Conservation (phyloP, 2,888 invertebrate species). For the Lasioglossum pauxillum region DNA sequence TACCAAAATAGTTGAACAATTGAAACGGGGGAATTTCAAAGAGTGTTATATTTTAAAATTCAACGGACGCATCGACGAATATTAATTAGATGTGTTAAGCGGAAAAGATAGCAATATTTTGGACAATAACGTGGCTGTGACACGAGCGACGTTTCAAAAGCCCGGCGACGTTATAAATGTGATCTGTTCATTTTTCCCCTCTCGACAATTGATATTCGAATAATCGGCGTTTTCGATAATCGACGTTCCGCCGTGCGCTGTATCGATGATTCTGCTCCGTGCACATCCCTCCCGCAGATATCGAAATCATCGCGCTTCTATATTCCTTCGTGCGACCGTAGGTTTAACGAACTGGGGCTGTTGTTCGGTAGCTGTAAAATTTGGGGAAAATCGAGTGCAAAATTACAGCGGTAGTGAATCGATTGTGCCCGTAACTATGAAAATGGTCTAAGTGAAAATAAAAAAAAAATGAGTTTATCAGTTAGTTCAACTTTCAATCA, state of each 20-base stretch:
- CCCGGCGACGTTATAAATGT: background rate
- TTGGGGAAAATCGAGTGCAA: background rate
- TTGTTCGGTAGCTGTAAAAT: background rate
- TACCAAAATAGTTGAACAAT: background rate
- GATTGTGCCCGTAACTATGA: too few species aligned
- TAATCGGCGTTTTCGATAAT: constrained; percentile 24
- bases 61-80: background rate
- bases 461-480: too few species aligned
- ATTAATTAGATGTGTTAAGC: background rate
- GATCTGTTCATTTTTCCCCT: constrained; percentile 7
- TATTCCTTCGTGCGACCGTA: background rate
- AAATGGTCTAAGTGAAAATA: too few species aligned
- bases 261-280: constrained; percentile 26
- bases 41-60: background rate
- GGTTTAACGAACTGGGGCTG: background rate
- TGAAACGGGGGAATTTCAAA: background rate
- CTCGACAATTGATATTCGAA: constrained; percentile 43
- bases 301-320: background rate
- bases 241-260: background rate
- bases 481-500: too few species aligned
- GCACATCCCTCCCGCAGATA: constrained; percentile 8
- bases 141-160: constrained; percentile 3
- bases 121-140: background rate
- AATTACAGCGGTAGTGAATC: background rate
- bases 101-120: constrained; percentile 1